Percentiles rank a stretch among this genome's conserved stretches.
Conservation (phyloP, 2,113 vertebrate species). For the Oryzias woworae region DNA sequence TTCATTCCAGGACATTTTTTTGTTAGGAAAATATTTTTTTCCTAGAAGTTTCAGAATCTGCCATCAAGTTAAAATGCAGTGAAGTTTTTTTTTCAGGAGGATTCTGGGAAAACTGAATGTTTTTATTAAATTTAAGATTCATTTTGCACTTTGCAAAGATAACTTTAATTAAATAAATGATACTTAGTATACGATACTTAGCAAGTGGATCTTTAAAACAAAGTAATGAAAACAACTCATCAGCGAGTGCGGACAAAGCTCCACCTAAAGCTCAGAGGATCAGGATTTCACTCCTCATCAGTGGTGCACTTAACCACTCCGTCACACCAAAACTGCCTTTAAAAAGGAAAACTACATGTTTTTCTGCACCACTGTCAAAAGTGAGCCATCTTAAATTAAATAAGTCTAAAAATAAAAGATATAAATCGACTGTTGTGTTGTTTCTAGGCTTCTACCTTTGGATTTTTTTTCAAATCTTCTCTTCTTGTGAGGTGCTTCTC, state of each 20-base stretch:
- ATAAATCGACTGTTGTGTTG: constrained; percentile 17
- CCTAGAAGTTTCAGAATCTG: constrained; percentile 40
- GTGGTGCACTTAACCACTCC: constrained; percentile 30
- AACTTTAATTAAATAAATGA: constrained; percentile 8
- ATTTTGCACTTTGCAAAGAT: constrained; percentile 8
- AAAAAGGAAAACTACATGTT: constrained; percentile 29
- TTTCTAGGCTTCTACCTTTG: constrained; percentile 49
- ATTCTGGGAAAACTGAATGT: constrained; percentile 14
- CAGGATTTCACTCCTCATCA: not conserved
- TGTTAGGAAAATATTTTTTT: no score
- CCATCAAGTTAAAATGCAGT: constrained; percentile 49
- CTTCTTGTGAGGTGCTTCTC: constrained; percentile 43
- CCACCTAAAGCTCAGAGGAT: constrained; percentile 19
- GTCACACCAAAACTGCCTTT: constrained; percentile 35
- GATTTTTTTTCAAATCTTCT: constrained; percentile 39
- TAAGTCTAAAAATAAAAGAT: constrained; percentile 23
- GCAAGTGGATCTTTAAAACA: constrained; percentile 22
- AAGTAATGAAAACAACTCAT: constrained; percentile 20
- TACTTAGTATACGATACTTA: constrained; percentile 37
- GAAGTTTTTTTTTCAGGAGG: constrained; percentile 15
- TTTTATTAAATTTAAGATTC: not conserved
- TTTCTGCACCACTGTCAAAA: constrained; percentile 47
- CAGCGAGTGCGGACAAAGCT: constrained; percentile 13
- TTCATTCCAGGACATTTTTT: no score
- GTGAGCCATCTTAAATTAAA: constrained; percentile 37